A percentile compares a stretch with the other conserved stretches of the same genome.
Conservation (phyloP, 2,888 invertebrate species). For the Minunthozetes semirufus region DNA sequence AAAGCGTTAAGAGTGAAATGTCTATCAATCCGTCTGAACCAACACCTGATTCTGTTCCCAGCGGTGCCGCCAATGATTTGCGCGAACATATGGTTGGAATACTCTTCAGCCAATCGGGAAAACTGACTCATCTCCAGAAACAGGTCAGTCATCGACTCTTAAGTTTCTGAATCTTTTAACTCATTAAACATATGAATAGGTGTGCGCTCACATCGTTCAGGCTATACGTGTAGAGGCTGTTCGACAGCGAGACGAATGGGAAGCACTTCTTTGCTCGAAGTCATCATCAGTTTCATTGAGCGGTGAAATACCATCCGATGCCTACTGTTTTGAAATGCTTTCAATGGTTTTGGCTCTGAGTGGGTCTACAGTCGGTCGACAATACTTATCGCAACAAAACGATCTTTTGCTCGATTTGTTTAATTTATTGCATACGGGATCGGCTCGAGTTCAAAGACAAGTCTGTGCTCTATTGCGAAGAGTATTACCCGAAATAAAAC, state of each 20-base stretch:
- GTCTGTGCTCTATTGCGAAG: conserved; percentile 76
- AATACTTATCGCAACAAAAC: conserved; percentile 81
- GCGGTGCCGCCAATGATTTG: conserved; percentile 60
- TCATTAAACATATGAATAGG: conserved; percentile 51
- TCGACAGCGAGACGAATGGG: conserved; percentile 85
- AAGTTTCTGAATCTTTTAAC: neutral
- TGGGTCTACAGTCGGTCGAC: conserved; percentile 80
- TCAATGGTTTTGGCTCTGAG: conserved; percentile 89
- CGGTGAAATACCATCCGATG: conserved; percentile 56
- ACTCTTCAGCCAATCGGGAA: conserved; percentile 76
- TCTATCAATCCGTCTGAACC: conserved; percentile 37
- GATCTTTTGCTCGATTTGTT: conserved; percentile 75
- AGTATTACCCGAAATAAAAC: conserved; percentile 82
- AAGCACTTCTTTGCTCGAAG: conserved; percentile 54
- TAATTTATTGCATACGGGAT: conserved; percentile 81
- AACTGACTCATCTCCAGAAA: conserved; percentile 83
- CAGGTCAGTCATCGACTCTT: conserved; percentile 57
- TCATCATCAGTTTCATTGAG: conserved; percentile 35
- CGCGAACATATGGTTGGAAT: conserved; percentile 95
- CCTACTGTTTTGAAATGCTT: conserved; percentile 96
- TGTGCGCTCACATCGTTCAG: conserved; percentile 63
- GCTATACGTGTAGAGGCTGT: conserved; percentile 83
- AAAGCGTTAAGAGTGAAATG: conserved; percentile 39
- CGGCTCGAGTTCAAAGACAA: conserved; percentile 88
- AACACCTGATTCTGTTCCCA: conserved; percentile 30